phyloP scores from a whole-genome alignment of 2,113 vertebrate species.

The Dipodomys spectabilis region DNA sequence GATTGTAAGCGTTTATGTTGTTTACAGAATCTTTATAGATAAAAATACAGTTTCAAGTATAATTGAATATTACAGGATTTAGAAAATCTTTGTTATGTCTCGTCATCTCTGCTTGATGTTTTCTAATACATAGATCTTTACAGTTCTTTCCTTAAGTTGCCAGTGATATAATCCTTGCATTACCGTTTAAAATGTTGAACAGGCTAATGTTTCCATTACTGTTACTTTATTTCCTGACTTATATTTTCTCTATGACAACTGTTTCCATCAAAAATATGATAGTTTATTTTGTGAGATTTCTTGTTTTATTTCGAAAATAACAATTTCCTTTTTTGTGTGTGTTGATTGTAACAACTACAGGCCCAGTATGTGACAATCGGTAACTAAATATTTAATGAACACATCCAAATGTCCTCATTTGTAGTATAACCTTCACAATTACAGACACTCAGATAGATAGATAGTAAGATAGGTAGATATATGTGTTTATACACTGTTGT shows the following conservation, averaged over 20 bases:
- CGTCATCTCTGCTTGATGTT: neutral
- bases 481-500: neutral
- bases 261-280: too few species aligned
- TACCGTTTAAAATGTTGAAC: neutral
- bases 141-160: neutral
- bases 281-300: neutral
- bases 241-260: neutral
- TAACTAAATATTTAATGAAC: neutral
- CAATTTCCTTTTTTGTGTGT: neutral
- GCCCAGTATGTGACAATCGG: neutral
- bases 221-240: neutral
- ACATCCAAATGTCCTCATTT: neutral
- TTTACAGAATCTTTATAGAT: slow-evolving; percentile 50
- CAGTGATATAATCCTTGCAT: neutral
- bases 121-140: neutral
- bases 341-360: too few species aligned
- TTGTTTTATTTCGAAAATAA: neutral
- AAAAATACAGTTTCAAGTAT: slow-evolving; percentile 5
- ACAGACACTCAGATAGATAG: neutral
- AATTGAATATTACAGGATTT: neutral
- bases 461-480: too few species aligned
- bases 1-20: slow-evolving; percentile 23
- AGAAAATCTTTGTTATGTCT: neutral
- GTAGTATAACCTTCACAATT: neutral
- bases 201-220: neutral